Percentiles rank a stretch among this genome's conserved stretches.
Conservation (phyloP, 2,113 vertebrate species). For the Gasterosteus aculeatus region DNA sequence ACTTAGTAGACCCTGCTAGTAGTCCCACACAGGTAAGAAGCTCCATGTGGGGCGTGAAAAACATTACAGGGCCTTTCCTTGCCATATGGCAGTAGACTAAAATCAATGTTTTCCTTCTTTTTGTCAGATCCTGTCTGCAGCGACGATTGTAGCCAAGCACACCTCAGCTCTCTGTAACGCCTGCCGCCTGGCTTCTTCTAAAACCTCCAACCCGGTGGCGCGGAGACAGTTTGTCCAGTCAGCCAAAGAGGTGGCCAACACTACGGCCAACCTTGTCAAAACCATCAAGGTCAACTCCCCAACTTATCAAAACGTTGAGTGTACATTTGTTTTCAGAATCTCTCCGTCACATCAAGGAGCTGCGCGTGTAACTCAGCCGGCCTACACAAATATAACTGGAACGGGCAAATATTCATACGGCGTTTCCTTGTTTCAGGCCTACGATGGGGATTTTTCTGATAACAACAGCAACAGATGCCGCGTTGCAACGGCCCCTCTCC, state of each 20-base stretch:
- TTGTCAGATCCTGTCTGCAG: slow-evolving; percentile 92
- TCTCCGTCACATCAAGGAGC: slow-evolving; percentile 23
- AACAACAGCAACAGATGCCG: slow-evolving; percentile 94
- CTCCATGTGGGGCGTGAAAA: not conserved
- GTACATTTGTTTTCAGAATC: slow-evolving; percentile 66
- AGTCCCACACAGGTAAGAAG: slow-evolving; percentile 93
- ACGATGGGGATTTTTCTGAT: slow-evolving; percentile 97
- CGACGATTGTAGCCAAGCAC: slow-evolving; percentile 98
- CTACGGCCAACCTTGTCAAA: slow-evolving; percentile 98
- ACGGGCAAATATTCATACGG: slow-evolving; percentile 20
- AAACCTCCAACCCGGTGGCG: slow-evolving; percentile 96
- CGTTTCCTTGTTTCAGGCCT: slow-evolving; percentile 79
- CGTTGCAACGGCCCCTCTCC: slow-evolving; percentile 89
- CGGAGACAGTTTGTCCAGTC: slow-evolving; percentile 98
- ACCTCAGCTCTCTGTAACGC: slow-evolving; percentile 97
- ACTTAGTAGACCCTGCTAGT: slow-evolving; percentile 94
- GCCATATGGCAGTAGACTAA: not conserved
- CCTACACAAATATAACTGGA: not conserved
- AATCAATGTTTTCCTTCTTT: not conserved
- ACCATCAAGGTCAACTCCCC: slow-evolving; percentile 93
- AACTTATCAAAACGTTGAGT: slow-evolving; percentile 79
- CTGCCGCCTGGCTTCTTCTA: slow-evolving; percentile 96
- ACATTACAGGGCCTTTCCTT: not conserved
- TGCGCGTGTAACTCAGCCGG: not conserved
- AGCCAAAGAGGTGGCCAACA: slow-evolving; percentile 99